Conservation (phyloP, 2,888 invertebrate species). For the Parnassius orleans region DNA sequence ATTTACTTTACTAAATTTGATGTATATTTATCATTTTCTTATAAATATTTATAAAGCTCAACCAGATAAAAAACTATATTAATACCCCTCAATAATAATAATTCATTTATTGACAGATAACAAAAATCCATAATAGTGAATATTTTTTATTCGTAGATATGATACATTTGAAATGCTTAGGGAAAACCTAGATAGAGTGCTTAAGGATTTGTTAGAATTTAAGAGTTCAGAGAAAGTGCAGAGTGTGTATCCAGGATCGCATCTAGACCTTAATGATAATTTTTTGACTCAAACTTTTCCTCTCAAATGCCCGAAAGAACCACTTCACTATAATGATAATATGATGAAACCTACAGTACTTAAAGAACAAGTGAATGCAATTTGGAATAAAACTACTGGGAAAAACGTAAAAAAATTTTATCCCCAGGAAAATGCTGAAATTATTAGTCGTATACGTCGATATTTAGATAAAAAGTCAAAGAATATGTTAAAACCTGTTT, state of each 20-base stretch:
- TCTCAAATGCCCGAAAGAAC: slow-evolving; percentile 16
- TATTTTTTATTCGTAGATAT: slow-evolving; percentile 70
- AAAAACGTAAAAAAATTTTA: slow-evolving; percentile 26
- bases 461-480: slow-evolving; percentile 56
- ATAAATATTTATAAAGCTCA: no score
- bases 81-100: no score
- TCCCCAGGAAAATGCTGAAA: slow-evolving; percentile 43
- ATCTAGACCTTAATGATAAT: slow-evolving; percentile 54
- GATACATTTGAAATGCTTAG: slow-evolving; percentile 95
- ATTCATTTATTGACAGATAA: no score
- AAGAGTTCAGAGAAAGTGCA: slow-evolving; percentile 52
- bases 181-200: slow-evolving; percentile 87
- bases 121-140: background rate
- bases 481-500: slow-evolving; percentile 40
- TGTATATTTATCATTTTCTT: no score
- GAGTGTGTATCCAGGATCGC: slow-evolving; percentile 60
- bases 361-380: slow-evolving; percentile 3
- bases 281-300: slow-evolving; percentile 41
- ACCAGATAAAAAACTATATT: no score
- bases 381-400: slow-evolving; percentile 28
- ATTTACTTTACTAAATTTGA: no score
- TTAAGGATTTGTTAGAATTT: slow-evolving; percentile 84
- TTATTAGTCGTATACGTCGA: slow-evolving; percentile 61
- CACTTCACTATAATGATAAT: background rate
- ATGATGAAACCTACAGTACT: background rate